Conservation (phyloP, 2,888 invertebrate species). For the Himalopsyche anomala region DNA sequence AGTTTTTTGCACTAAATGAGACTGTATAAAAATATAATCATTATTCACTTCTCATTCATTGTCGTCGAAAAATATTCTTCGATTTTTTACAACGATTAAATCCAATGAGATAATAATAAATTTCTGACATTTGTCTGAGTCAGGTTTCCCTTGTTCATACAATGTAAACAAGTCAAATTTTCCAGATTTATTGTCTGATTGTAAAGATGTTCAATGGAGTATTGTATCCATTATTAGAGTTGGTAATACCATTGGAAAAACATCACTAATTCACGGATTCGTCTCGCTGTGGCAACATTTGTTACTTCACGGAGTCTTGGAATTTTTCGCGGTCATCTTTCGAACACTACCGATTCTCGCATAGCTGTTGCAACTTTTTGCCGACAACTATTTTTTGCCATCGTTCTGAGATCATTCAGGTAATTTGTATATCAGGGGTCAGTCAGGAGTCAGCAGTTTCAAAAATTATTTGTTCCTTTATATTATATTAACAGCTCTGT, state of each 20-base stretch:
- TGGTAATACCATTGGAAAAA: conserved; percentile 1
- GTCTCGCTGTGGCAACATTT: neutral
- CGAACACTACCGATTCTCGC: neutral
- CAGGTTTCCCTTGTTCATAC: too few species aligned
- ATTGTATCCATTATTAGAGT: neutral
- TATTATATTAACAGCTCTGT: neutral
- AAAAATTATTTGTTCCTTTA: neutral
- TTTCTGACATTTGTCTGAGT: too few species aligned
- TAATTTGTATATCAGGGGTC: conserved; percentile 4
- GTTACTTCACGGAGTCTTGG: neutral
- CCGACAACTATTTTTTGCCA: neutral
- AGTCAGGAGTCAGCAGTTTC: neutral
- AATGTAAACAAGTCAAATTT: neutral
- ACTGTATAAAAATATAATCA: too few species aligned
- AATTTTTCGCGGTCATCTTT: conserved; percentile 27
- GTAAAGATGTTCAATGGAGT: neutral
- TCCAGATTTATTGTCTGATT: neutral
- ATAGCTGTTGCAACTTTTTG: neutral
- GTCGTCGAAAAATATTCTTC: too few species aligned
- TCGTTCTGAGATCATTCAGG: conserved; percentile 1
- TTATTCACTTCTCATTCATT: too few species aligned
- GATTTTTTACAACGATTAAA: too few species aligned
- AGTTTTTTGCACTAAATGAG: too few species aligned
- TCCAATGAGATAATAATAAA: too few species aligned
- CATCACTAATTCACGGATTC: neutral